These are phyloP conservation scores for Litoditis marina DNA, from an alignment of 2,888 invertebrate genomes.

Conservation along the genomic window DNA sequence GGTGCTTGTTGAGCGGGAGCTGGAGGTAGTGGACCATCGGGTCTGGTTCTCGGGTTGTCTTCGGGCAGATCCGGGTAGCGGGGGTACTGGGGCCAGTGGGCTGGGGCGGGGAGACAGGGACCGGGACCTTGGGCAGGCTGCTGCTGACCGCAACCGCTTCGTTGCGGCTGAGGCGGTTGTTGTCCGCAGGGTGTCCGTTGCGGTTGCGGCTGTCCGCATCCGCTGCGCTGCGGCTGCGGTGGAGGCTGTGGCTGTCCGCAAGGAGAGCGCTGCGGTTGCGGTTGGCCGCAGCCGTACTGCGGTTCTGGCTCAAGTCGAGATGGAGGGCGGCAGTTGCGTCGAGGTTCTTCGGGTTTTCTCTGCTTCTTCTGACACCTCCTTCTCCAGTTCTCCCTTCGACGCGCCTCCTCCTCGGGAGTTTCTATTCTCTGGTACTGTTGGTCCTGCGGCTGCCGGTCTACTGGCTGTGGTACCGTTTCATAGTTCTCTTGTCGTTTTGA, in stretches of 20 bases:
- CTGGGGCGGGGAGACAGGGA: constrained; percentile 17
- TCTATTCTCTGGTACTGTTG: constrained; percentile 2
- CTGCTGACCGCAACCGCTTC: neutral
- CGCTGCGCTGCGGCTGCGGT: constrained; percentile 5
- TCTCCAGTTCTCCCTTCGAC: constrained; percentile 16
- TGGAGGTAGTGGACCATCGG: neutral
- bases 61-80: constrained; percentile 12
- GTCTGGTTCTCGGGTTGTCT: constrained; percentile 6
- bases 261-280: constrained; percentile 8
- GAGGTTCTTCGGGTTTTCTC: constrained; percentile 8
- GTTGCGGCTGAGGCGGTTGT: constrained; percentile 3
- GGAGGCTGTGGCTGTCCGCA: constrained; percentile 13
- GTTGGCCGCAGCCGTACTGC: neutral
- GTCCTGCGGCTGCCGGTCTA: neutral
- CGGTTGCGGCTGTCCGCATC: constrained; percentile 1
- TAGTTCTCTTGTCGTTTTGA: constrained; percentile 23
- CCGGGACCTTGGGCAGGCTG: constrained; percentile 5
- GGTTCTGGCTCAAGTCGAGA: constrained; percentile 13
- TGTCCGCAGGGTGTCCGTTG: neutral
- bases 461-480: neutral
- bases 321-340: constrained; percentile 11
- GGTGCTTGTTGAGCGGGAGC: neutral
- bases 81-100: constrained; percentile 21
- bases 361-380: constrained; percentile 13
- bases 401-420: constrained; percentile 10